These are phyloP conservation scores for Cotesia glomerata DNA, from an alignment of 1,140 invertebrate genomes.

Conservation along the genomic window DNA sequence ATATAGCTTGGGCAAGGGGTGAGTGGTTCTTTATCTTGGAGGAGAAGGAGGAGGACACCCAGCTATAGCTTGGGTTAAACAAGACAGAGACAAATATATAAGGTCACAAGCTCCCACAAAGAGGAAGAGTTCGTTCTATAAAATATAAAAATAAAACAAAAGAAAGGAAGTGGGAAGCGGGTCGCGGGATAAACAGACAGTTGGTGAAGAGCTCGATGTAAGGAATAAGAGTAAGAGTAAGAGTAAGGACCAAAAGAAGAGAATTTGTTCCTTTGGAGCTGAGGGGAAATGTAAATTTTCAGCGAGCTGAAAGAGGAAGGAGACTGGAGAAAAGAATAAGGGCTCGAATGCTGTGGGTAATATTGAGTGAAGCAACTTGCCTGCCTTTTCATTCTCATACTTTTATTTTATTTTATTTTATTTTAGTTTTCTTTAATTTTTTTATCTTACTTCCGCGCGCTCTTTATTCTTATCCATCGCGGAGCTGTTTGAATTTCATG, in stretches of 20 bases:
- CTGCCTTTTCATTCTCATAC: conserved; percentile 37
- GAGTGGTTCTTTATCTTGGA: background rate
- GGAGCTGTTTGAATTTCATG: conserved; percentile 62
- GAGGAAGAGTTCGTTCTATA: conserved; percentile 6
- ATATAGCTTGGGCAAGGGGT: background rate
- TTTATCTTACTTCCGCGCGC: background rate
- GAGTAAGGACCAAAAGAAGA: conserved; percentile 32
- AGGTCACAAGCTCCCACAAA: conserved; percentile 1
- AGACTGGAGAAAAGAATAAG: conserved; percentile 62
- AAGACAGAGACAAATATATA: conserved; percentile 21
- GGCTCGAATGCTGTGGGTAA: conserved; percentile 56
- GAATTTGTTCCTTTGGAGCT: conserved; percentile 28
- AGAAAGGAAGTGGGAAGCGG: background rate
- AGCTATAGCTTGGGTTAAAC: conserved; percentile 17
- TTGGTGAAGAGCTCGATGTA: conserved; percentile 39
- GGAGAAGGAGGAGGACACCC: background rate
- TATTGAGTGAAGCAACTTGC: conserved; percentile 53
- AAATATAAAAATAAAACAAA: conserved; percentile 37
- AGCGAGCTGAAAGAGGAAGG: conserved; percentile 60
- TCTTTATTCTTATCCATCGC: conserved; percentile 29
- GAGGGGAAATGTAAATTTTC: conserved; percentile 63
- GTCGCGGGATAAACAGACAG: conserved; percentile 62
- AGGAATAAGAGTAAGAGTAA: conserved; percentile 33
- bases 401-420: conserved; percentile 26
- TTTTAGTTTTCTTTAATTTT: background rate